phyloP scores from a whole-genome alignment of 2,888 invertebrate species.

The Gastrophysa polygoni region DNA sequence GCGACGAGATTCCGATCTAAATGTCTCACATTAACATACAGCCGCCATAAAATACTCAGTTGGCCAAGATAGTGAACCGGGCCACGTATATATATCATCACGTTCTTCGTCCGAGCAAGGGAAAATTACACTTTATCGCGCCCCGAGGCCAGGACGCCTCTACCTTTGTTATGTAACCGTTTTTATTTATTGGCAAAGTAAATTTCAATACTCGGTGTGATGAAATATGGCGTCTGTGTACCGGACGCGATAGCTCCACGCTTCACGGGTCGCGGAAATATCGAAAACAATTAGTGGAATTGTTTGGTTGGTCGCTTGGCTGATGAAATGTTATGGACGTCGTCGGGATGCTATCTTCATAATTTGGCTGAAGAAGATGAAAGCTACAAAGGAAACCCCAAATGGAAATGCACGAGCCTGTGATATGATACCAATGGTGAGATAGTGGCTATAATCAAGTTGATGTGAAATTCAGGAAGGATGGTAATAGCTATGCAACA shows the following conservation, averaged over 20 bases:
- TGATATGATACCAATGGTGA: no score
- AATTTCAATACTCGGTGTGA: conserved; percentile 30
- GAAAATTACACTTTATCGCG: conserved; percentile 44
- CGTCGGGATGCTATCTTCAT: no score
- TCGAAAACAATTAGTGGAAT: conserved; percentile 27
- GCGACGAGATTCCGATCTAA: conserved; percentile 59
- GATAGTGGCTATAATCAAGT: no score
- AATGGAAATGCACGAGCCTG: no score
- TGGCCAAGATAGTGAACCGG: conserved; percentile 47
- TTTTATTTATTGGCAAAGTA: conserved; percentile 41
- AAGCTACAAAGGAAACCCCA: no score
- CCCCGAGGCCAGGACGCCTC: conserved; percentile 35
- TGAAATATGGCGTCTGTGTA: conserved; percentile 29
- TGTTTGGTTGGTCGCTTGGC: conserved; percentile 17
- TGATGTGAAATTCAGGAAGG: no score
- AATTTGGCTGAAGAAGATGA: no score
- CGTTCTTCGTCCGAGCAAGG: conserved; percentile 41
- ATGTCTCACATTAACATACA: conserved; percentile 59
- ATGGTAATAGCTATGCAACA: no score
- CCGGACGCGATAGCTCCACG: conserved; percentile 21
- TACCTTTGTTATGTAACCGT: conserved; percentile 43
- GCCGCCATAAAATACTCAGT: conserved; percentile 50
- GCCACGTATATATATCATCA: conserved; percentile 45
- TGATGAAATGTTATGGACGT: no score
- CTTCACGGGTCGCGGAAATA: conserved; percentile 23